phyloP scores from a whole-genome alignment of 2,113 vertebrate genomes.

The Murina feae region DNA sequence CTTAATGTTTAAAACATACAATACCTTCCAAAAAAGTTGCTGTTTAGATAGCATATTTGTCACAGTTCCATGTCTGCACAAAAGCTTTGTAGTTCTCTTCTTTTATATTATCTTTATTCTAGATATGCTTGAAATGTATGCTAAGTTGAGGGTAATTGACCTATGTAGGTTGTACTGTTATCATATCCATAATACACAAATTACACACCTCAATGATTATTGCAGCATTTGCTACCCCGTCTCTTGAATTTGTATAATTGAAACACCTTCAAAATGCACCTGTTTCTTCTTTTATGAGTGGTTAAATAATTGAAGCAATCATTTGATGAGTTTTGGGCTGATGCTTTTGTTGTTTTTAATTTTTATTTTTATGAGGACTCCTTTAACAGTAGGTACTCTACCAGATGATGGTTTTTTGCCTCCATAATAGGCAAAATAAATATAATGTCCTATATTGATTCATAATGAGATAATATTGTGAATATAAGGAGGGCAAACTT shows the following conservation, averaged over 20 bases:
- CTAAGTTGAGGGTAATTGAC: constrained; percentile 15
- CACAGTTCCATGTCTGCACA: neutral
- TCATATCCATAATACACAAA: constrained; percentile 1
- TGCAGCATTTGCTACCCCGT: neutral
- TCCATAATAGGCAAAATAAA: constrained; percentile 25
- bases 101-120: neutral
- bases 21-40: neutral
- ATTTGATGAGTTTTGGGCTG: constrained; percentile 24
- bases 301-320: constrained; percentile 55
- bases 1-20: constrained; percentile 52
- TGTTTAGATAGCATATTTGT: constrained; percentile 20
- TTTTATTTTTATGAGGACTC: constrained; percentile 13
- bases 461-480: neutral
- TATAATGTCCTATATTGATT: neutral
- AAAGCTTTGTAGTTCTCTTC: constrained; percentile 14
- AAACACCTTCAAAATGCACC: constrained; percentile 29
- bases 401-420: constrained; percentile 38
- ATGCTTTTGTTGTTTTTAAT: neutral
- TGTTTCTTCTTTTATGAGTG: constrained; percentile 11
- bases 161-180: neutral
- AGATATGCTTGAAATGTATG: neutral
- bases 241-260: constrained; percentile 41
- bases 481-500: constrained; percentile 16
- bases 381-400: constrained; percentile 33
- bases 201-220: neutral